Evolutionary conservation across 2,113 vertebrate genomes (phyloP).

Genomic region (Myotis brandtii): DNA sequence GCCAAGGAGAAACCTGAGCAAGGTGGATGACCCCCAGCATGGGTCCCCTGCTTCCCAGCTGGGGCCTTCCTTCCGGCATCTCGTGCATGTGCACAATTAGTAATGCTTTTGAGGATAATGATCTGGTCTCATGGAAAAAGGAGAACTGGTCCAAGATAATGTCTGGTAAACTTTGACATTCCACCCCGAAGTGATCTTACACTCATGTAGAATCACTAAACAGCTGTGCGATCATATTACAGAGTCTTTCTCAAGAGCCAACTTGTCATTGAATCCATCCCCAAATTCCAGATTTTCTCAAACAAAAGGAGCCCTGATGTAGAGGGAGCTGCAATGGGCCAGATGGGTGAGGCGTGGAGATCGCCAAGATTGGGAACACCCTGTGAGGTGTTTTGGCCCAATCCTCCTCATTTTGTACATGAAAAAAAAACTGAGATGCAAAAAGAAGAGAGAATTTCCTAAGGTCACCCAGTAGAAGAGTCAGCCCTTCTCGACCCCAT

Average conservation of each 20-base stretch:
- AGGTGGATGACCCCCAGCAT: neutral
- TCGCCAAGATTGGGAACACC: conserved; percentile 29
- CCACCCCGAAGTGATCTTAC: conserved; percentile 68
- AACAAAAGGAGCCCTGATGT: conserved; percentile 71
- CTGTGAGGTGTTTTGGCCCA: neutral
- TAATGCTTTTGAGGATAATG: conserved; percentile 78
- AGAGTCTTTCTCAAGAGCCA: conserved; percentile 76
- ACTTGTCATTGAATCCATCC: conserved; percentile 73
- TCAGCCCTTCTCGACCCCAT: neutral
- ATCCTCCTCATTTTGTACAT: neutral
- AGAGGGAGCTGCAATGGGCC: conserved; percentile 70
- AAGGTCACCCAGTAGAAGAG: neutral
- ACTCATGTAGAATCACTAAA: conserved; percentile 70
- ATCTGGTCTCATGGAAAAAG: conserved; percentile 82
- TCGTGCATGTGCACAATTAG: conserved; percentile 72
- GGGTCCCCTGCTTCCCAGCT: conserved; percentile 39
- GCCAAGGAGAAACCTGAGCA: conserved; percentile 55
- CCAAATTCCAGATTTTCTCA: conserved; percentile 73
- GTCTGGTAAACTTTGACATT: conserved; percentile 82
- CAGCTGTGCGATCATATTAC: conserved; percentile 71
- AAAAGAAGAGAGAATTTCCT: conserved; percentile 11
- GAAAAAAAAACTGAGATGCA: neutral
- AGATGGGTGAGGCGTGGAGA: neutral
- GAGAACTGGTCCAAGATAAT: conserved; percentile 79
- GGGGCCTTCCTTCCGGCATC: conserved; percentile 43